Conservation (phyloP, 2,888 invertebrate species). For the Dyspetes luteomarginatus region DNA sequence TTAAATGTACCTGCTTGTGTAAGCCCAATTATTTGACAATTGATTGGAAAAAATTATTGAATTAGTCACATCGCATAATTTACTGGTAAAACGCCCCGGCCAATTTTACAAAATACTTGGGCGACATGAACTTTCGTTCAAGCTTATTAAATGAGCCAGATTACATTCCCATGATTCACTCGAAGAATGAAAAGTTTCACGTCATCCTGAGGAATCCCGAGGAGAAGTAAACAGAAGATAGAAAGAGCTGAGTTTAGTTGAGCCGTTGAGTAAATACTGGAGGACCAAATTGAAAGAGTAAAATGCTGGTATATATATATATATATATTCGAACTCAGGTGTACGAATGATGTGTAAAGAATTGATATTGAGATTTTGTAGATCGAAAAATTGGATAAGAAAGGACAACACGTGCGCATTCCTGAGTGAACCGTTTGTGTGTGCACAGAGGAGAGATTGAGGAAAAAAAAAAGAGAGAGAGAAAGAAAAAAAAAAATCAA, state of each 20-base stretch:
- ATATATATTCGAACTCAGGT: conserved; percentile 4
- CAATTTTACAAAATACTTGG: too few relatives aligned
- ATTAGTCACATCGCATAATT: too few relatives aligned
- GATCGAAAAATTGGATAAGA: conserved; percentile 56
- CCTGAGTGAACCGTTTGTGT: conserved; percentile 6
- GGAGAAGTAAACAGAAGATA: background rate
- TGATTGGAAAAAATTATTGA: too few relatives aligned
- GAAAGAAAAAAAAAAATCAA: conserved; percentile 52
- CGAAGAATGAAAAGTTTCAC: conserved; percentile 10
- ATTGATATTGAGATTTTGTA: conserved; percentile 61
- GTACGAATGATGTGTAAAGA: conserved; percentile 9
- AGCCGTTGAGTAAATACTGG: conserved; percentile 54
- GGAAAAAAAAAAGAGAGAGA: conserved; percentile 20
- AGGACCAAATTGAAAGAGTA: conserved; percentile 13
- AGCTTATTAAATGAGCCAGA: too few relatives aligned
- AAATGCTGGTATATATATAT: background rate
- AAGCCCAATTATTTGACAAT: too few relatives aligned
- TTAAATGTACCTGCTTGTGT: too few relatives aligned
- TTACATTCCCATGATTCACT: too few relatives aligned
- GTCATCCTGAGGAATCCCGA: background rate
- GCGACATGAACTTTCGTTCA: too few relatives aligned
- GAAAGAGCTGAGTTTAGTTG: conserved; percentile 6
- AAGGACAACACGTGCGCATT: conserved; percentile 28
- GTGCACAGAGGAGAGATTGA: conserved; percentile 18
- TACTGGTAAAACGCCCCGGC: too few relatives aligned